Evolutionary conservation across 2,797 vertebrate genomes (phyloP), one percentile per base, ranked within the genome.

Genomic region (Leptatherina wallacei): DNA sequence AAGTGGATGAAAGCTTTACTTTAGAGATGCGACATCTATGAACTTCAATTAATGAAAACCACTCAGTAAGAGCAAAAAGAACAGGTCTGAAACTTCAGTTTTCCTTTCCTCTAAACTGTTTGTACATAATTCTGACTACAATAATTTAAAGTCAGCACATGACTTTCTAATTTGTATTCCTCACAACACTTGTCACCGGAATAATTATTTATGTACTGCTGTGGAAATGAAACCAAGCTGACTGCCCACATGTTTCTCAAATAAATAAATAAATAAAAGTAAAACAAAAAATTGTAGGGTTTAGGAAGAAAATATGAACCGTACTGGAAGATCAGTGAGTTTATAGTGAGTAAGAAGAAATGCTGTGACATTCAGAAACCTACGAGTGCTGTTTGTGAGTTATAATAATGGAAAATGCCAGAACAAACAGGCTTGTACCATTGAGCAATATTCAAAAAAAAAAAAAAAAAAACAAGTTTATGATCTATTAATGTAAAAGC

Each of bases 1-100:
- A 33, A 63, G 2, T 60, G 22, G 22, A 32, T 67, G 70, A 60
- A 77, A 81, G 69, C 38, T 65, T 65, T 58, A 64, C 33, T 9
- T 59, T 27, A 12, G 7, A 54, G 27, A 54, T 54, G 52, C 2
- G 11, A 54, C 3, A 29, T 13, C 24, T 13, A 29, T 27, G 29
- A 14, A 54, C 13, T 54, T 29, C 10, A 29, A 54, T 14, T 14
- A 6, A 47, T 18, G 24, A 3, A 44, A 13, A 12, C 22, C 24
- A 27, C 24, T 54, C 24, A 14, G 51, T 12, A 29, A 13, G 12
- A 54, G 51, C 22, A 13, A 29, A 6, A 44, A 24, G 24, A 54
- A 27, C 20, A 51, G 20, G 4, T 36, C 35, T 36, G 35, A 36
- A 38, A 38, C 10, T 38, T 38, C 8, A 42, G 1, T 42, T 42